Percentiles rank a stretch among this genome's conserved stretches.
phyloP scores from a whole-genome alignment of 1,140 invertebrate species.

The Tetranychus urticae region DNA sequence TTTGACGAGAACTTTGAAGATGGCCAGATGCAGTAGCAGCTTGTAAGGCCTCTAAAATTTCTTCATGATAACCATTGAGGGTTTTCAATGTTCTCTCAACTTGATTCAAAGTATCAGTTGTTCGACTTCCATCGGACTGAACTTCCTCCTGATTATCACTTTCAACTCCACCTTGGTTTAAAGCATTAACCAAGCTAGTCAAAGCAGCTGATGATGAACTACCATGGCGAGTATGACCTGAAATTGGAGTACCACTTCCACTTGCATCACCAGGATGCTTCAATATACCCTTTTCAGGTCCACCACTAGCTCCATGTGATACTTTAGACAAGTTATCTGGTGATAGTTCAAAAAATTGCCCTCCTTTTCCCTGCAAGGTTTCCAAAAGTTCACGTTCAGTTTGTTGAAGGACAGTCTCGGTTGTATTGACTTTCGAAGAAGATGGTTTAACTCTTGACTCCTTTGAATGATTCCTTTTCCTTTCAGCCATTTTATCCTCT shows the following conservation, averaged over 20 bases:
- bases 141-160: neutral
- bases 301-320: neutral
- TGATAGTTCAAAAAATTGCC: slow-evolving; percentile 49
- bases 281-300: slow-evolving; percentile 59
- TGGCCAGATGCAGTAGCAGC: slow-evolving; percentile 9
- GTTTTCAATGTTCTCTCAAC: slow-evolving; percentile 59
- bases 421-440: no score
- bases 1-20: slow-evolving; percentile 1
- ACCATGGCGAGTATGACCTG: no score
- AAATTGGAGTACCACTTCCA: slow-evolving; percentile 1
- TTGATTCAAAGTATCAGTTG: slow-evolving; percentile 23
- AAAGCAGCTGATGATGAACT: slow-evolving; percentile 3
- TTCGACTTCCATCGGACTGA: slow-evolving; percentile 15
- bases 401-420: neutral
- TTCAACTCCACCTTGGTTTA: neutral
- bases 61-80: slow-evolving; percentile 73
- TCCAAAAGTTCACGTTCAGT: neutral
- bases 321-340: slow-evolving; percentile 42
- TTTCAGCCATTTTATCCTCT: slow-evolving; percentile 16
- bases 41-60: slow-evolving; percentile 56
- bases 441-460: neutral
- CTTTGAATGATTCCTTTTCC: slow-evolving; percentile 1
- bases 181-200: no score
- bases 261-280: slow-evolving; percentile 21
- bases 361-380: neutral